A percentile compares a stretch with the other conserved stretches of the same genome.
These are phyloP conservation scores for Elmis aenea DNA, from an alignment of 2,888 invertebrate genomes.

Conservation along the genomic window DNA sequence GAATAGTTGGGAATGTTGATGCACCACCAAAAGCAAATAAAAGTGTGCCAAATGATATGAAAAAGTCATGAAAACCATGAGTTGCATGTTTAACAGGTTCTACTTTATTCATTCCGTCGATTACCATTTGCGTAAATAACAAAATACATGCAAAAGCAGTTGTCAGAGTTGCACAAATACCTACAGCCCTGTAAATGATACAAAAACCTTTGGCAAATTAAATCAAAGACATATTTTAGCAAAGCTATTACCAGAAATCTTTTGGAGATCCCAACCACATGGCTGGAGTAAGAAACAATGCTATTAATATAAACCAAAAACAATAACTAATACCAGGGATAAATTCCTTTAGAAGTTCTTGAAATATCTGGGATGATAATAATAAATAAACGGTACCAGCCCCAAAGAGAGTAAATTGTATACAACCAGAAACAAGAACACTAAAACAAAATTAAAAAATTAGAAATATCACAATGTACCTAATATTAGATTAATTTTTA, in stretches of 20 bases:
- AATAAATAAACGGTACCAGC: slow-evolving; percentile 62
- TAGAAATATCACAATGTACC: too few relatives aligned
- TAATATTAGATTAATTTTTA: too few relatives aligned
- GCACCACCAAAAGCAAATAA: slow-evolving; percentile 70
- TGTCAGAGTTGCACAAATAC: slow-evolving; percentile 58
- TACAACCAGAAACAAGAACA: slow-evolving; percentile 53
- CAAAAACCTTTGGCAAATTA: too few relatives aligned
- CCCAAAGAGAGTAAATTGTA: slow-evolving; percentile 63
- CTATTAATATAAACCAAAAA: slow-evolving; percentile 60
- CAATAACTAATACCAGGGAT: slow-evolving; percentile 55
- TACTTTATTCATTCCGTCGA: slow-evolving; percentile 46
- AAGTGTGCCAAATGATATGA: slow-evolving; percentile 64
- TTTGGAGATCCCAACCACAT: slow-evolving; percentile 66
- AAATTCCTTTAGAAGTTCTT: slow-evolving; percentile 50
- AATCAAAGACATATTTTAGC: slow-evolving; percentile 6
- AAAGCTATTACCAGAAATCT: slow-evolving; percentile 59
- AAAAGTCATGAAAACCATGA: slow-evolving; percentile 60
- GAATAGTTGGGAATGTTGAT: slow-evolving; percentile 72
- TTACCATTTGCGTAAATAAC: slow-evolving; percentile 58
- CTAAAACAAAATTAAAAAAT: too few relatives aligned
- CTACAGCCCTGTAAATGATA: slow-evolving; percentile 54
- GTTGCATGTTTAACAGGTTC: slow-evolving; percentile 48
- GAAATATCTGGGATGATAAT: slow-evolving; percentile 60
- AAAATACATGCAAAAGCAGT: slow-evolving; percentile 59
- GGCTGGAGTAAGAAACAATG: slow-evolving; percentile 55